These are phyloP conservation scores for Spicauda simplicius DNA, from an alignment of 2,888 invertebrate species.

Conservation along the genomic window DNA sequence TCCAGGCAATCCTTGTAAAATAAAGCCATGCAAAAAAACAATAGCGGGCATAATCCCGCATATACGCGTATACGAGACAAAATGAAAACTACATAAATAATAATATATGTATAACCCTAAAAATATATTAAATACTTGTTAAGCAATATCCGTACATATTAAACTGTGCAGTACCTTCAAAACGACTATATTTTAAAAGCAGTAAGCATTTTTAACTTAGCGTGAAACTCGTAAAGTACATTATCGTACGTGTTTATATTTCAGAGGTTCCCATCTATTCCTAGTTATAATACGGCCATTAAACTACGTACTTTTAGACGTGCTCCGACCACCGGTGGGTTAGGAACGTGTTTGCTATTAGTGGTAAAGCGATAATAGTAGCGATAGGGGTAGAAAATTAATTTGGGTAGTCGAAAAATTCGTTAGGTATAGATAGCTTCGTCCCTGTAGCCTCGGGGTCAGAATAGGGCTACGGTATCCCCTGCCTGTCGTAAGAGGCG, in stretches of 20 bases:
- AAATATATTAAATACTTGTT: background rate
- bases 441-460: no score
- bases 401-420: no score
- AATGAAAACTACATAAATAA: background rate
- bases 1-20: no score
- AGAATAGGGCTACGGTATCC: no score
- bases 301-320: conserved; percentile 5
- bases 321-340: background rate
- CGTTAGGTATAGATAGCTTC: no score
- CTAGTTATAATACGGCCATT: background rate
- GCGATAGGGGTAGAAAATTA: no score
- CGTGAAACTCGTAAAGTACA: background rate
- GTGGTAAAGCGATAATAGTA: background rate
- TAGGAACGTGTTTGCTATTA: background rate
- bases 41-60: no score
- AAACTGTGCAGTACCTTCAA: background rate
- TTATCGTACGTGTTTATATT: conserved; percentile 1
- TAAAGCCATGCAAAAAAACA: no score
- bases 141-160: background rate
- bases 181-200: background rate
- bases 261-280: conserved; percentile 5
- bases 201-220: background rate
- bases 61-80: background rate
- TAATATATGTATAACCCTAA: no score
- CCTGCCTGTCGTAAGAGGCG: no score